A percentile compares a stretch with the other conserved stretches of the same genome.
Evolutionary conservation across 2,797 vertebrate genomes (phyloP).

Genomic region (Helostoma temminkii): DNA sequence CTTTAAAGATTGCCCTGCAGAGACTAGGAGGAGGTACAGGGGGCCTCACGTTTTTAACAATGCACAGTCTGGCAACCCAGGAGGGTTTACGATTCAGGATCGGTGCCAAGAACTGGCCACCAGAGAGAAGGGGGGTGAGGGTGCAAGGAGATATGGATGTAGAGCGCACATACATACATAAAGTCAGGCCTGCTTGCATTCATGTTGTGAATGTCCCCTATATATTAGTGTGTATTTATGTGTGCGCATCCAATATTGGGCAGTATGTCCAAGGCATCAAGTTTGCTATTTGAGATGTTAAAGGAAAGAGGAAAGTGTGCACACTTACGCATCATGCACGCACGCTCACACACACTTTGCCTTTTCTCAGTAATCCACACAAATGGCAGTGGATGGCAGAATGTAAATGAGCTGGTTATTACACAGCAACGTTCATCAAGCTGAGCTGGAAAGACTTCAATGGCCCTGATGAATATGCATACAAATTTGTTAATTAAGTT

Average conservation of each 20-base stretch:
- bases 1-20: conserved; percentile 99
- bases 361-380: conserved; percentile 81
- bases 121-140: conserved; percentile 83
- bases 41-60: conserved; percentile 87
- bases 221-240: conserved; percentile 46
- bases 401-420: conserved; percentile 99
- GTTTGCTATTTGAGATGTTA: conserved; percentile 68
- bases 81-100: conserved; percentile 97
- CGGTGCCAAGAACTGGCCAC: conserved; percentile 98
- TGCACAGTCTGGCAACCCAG: conserved; percentile 95
- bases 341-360: conserved; percentile 52
- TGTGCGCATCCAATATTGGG: conserved; percentile 32
- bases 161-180: conserved; percentile 26
- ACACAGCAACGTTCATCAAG: conserved; percentile 99
- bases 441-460: conserved; percentile 99
- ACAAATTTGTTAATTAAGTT: conserved; percentile 99
- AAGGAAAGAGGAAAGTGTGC: conserved; percentile 55
- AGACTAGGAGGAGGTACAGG: conserved; percentile 88
- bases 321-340: conserved; percentile 45
- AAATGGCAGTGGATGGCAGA: conserved; percentile 96
- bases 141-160: conserved; percentile 64
- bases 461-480: conserved; percentile 99
- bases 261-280: conserved; percentile 71
- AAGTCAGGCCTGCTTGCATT: conserved; percentile 59
- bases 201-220: conserved; percentile 47